Evolutionary conservation across 2,113 vertebrate species (phyloP).

Genomic region (Cnemophilus loriae): DNA sequence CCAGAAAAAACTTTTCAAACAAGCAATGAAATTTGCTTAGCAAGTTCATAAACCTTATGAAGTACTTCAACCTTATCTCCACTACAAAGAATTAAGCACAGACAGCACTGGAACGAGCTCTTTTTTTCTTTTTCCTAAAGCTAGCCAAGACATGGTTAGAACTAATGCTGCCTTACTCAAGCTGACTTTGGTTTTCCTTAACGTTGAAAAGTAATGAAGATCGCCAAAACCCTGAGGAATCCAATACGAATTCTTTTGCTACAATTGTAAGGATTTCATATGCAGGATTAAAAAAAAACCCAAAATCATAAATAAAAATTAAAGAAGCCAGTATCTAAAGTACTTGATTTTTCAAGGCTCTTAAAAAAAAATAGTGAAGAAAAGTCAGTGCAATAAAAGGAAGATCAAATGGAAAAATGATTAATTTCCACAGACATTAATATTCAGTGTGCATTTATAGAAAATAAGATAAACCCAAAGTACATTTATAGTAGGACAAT

Average conservation of each 20-base stretch:
- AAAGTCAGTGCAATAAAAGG: background rate
- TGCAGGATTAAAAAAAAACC: background rate
- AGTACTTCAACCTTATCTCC: background rate
- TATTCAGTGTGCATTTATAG: background rate
- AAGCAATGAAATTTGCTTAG: background rate
- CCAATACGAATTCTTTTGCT: background rate
- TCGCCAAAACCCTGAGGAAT: background rate
- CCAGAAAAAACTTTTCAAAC: background rate
- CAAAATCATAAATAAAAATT: background rate
- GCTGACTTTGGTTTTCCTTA: background rate
- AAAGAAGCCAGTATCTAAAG: background rate
- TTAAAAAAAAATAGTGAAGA: background rate
- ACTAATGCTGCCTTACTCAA: background rate
- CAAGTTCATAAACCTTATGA: background rate
- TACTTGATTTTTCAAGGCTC: background rate
- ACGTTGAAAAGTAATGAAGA: background rate
- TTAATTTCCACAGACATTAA: background rate
- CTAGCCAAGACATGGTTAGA: background rate
- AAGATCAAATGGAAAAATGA: background rate
- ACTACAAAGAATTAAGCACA: background rate
- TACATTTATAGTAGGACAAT: background rate
- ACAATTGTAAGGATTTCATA: background rate
- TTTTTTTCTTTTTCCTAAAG: background rate
- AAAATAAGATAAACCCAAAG: background rate
- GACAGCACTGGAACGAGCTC: background rate